A percentile compares a stretch with the other conserved stretches of the same genome.
Conservation (phyloP, 2,113 vertebrate genomes). For the Phycodurus eques region DNA sequence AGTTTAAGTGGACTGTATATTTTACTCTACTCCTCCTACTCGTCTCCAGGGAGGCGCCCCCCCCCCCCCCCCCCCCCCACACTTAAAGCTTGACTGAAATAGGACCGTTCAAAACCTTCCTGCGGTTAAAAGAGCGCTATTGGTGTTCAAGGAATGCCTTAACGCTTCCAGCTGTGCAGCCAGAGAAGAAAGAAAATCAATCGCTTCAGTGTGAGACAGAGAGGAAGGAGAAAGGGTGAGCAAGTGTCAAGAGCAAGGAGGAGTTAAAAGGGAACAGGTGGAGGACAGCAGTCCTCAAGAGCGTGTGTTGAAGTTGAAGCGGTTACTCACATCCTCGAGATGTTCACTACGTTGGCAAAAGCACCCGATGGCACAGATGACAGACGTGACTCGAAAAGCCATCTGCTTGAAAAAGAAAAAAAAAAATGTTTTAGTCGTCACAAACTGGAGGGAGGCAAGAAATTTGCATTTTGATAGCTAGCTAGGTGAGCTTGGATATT, state of each 20-base stretch:
- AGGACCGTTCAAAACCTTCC: slow-evolving; percentile 30
- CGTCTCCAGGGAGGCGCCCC: slow-evolving; percentile 20
- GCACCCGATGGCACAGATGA: slow-evolving; percentile 77
- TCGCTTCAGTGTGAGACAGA: slow-evolving; percentile 32
- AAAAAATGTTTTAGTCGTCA: neutral
- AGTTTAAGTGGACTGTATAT: slow-evolving; percentile 35
- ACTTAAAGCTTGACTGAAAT: slow-evolving; percentile 30
- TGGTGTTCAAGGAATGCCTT: slow-evolving; percentile 54
- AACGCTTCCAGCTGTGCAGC: slow-evolving; percentile 50
- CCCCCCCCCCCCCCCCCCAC: slow-evolving; percentile 27
- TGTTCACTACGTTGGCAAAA: slow-evolving; percentile 86
- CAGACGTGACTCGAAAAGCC: slow-evolving; percentile 86
- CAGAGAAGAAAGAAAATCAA: slow-evolving; percentile 45
- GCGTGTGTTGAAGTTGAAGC: neutral
- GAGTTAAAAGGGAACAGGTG: slow-evolving; percentile 38
- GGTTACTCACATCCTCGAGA: slow-evolving; percentile 91
- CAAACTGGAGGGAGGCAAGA: slow-evolving; percentile 6
- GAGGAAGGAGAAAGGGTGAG: slow-evolving; percentile 8
- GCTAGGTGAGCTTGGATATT: neutral
- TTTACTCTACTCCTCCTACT: slow-evolving; percentile 38
- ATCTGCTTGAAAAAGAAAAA: slow-evolving; percentile 67
- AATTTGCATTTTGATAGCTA: neutral
- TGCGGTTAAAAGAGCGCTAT: slow-evolving; percentile 50
- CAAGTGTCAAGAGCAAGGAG: neutral
- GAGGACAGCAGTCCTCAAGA: slow-evolving; percentile 7